Evolutionary conservation across 2,797 vertebrate species (phyloP).

Genomic region (Thalassophryne amazonica): DNA sequence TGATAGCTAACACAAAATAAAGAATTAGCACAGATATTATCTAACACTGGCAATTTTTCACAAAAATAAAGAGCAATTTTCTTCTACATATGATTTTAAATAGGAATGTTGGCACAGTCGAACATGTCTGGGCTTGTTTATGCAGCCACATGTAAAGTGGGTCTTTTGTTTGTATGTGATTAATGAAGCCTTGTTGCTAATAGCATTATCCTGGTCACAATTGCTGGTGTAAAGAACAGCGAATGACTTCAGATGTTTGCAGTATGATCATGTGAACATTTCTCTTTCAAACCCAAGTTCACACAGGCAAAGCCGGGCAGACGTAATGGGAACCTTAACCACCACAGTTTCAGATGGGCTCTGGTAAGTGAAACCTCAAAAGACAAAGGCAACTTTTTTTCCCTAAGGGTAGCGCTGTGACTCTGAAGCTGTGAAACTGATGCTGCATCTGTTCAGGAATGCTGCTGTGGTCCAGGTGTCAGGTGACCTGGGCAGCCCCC

Average conservation of each 20-base stretch:
- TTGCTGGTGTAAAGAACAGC: slow-evolving; percentile 25
- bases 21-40: too few species aligned
- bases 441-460: slow-evolving; percentile 45
- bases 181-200: too few species aligned
- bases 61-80: too few species aligned
- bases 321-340: slow-evolving; percentile 23
- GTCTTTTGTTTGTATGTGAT: too few species aligned
- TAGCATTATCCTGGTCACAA: too few species aligned
- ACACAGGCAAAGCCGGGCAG: slow-evolving; percentile 41
- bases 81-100: too few species aligned
- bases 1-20: too few species aligned
- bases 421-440: slow-evolving; percentile 43
- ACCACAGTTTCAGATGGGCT: slow-evolving; percentile 30
- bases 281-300: slow-evolving; percentile 68
- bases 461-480: slow-evolving; percentile 30
- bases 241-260: slow-evolving; percentile 44
- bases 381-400: slow-evolving; percentile 56
- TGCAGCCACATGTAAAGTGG: too few species aligned
- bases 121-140: too few species aligned
- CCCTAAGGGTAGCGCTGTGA: slow-evolving; percentile 47
- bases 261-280: slow-evolving; percentile 31
- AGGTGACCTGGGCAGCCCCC: slow-evolving; percentile 52
- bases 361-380: slow-evolving; percentile 44
- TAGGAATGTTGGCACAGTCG: too few species aligned
- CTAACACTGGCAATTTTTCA: too few species aligned